Base-by-base conservation (phyloP, 2,888 invertebrate species). In the Dynastes maya region DNA sequence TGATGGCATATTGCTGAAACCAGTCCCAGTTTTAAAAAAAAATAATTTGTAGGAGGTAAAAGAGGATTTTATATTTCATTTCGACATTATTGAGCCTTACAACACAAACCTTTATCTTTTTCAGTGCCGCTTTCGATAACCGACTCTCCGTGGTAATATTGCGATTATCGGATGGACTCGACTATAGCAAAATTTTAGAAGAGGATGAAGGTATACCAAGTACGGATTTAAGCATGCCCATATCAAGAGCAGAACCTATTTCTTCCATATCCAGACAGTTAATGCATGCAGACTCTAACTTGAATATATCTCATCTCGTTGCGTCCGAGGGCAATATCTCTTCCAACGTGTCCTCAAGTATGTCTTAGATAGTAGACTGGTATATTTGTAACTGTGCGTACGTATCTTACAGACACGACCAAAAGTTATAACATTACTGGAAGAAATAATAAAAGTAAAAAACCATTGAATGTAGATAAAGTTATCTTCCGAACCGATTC, bases 81-180 rank as follows among this genome's bases (percentile, higher is more conserved):
- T 37, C 5, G 5, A 37, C 32, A 5, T 22, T 37, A 37, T 37
- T 1, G 5, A 1, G 5, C 4, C 32, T 45, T 11, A 45, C 2
- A 45, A 45, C 11, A 45, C 32, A 37, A 37, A 37, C 32, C 32
- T 22, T 22, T 58, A 22, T 16, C n/a, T 80, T 76, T 84, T 87
- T 61, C 85, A 95, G 98, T 87, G 95, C 97, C 83, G 97, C 98
- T 0, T 98, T 99, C 88, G 98, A 98, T 85, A 94, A 95, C 85
- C 95, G 97, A 68, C 91, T 97, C 85, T 95, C 98, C 0, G 96
- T 99, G 3, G 95, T 96, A 0, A 96, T 99, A 82, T 89, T 99
- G 6, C 93, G 98, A 32, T 91, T 98, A 40, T 90, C 93, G 0
- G 95, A 95, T 83, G 98, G 98, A 0, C 90, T 98, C 76, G 97